Percentiles rank a stretch among this genome's conserved stretches.
These are phyloP conservation scores for Aromia moschata DNA, from an alignment of 2,888 invertebrate species.

Conservation along the genomic window DNA sequence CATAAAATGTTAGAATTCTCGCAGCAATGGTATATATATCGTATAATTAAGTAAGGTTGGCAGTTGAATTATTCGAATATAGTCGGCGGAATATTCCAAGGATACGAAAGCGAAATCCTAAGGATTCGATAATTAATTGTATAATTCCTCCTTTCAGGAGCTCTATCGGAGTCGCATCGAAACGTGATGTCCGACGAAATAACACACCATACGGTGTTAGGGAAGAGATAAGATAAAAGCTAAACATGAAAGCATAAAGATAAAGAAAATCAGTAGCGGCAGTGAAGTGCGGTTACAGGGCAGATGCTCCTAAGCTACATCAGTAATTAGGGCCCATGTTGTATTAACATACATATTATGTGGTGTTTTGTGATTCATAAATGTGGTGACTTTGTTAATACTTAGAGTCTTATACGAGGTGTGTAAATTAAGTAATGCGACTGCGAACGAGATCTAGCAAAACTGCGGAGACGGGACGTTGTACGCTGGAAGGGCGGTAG, in stretches of 20 bases:
- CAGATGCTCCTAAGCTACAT: neutral
- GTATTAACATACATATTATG: too few relatives aligned
- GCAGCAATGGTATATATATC: slow-evolving; percentile 18
- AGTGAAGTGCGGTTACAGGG: neutral
- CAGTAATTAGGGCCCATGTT: neutral
- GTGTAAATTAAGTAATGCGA: too few relatives aligned
- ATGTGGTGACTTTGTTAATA: too few relatives aligned
- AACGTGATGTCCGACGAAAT: slow-evolving; percentile 13
- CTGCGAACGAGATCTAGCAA: too few relatives aligned
- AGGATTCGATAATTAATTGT: slow-evolving; percentile 40
- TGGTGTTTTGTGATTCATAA: too few relatives aligned
- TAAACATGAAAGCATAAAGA: slow-evolving; percentile 15
- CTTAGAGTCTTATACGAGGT: too few relatives aligned
- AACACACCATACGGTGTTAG: slow-evolving; percentile 22
- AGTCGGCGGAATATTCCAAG: slow-evolving; percentile 12
- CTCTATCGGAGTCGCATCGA: slow-evolving; percentile 35
- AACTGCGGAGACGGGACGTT: too few relatives aligned
- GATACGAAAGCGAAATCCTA: slow-evolving; percentile 25
- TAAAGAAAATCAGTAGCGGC: neutral
- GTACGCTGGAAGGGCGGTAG: too few relatives aligned
- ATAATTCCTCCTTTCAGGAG: slow-evolving; percentile 39
- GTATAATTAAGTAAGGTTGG: slow-evolving; percentile 27
- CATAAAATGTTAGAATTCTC: slow-evolving; percentile 13
- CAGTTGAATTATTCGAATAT: slow-evolving; percentile 21
- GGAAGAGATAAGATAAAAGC: slow-evolving; percentile 19